Evolutionary conservation across 2,113 vertebrate species (phyloP).

Genomic region (Poicephalus meyeri): DNA sequence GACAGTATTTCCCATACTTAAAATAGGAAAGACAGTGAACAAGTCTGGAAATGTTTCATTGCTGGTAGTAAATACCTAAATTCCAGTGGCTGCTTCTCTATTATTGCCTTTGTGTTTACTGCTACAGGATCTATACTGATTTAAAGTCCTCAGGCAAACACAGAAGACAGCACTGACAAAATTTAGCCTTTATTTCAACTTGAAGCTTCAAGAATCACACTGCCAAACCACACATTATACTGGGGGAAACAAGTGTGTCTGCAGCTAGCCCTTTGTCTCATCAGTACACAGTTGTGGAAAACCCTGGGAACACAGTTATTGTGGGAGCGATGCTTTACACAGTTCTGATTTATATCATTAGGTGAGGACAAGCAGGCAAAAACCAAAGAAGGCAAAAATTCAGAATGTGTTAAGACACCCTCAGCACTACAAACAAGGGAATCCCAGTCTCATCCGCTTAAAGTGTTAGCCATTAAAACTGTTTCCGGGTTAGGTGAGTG

Average conservation of each 20-base stretch:
- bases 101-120: not conserved
- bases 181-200: not conserved
- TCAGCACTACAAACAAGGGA: not conserved
- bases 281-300: not conserved
- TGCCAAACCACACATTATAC: not conserved
- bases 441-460: not conserved
- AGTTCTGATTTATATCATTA: not conserved
- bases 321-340: not conserved
- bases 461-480: not conserved
- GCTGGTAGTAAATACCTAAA: not conserved
- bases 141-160: not conserved
- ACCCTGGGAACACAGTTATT: not conserved
- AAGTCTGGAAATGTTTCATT: not conserved
- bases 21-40: not conserved
- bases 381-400: not conserved
- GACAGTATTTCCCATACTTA: not conserved
- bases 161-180: not conserved
- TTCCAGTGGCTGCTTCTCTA: not conserved
- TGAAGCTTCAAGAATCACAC: not conserved
- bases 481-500: not conserved
- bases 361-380: not conserved
- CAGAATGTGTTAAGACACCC: not conserved
- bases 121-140: not conserved
- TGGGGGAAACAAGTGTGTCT: not conserved
- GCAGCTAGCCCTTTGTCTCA: not conserved